phyloP scores from a whole-genome alignment of 2,113 vertebrate genomes.

The Brachionichthys hirsutus region DNA sequence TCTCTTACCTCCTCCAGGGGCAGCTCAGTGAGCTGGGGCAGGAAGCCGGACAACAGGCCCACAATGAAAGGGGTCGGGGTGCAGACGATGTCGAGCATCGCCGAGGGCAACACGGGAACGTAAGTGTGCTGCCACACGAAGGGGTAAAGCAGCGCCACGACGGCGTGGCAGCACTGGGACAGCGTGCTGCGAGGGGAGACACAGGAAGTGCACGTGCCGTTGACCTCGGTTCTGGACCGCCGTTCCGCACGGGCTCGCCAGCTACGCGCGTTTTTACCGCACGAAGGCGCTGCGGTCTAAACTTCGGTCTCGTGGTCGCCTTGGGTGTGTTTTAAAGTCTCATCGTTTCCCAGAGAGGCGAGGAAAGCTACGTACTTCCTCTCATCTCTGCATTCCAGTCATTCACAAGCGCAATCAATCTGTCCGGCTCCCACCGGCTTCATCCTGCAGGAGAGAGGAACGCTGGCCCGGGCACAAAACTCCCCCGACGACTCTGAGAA shows the following conservation, averaged over 20 bases:
- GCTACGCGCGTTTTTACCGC: slow-evolving; percentile 10
- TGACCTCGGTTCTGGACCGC: not conserved
- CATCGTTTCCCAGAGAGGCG: slow-evolving; percentile 36
- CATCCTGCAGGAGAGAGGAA: slow-evolving; percentile 55
- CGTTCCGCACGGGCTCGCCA: too few relatives aligned
- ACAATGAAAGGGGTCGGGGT: slow-evolving; percentile 93
- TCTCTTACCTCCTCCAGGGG: slow-evolving; percentile 88
- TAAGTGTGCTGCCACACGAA: slow-evolving; percentile 90
- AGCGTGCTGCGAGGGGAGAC: slow-evolving; percentile 78
- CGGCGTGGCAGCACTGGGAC: slow-evolving; percentile 90
- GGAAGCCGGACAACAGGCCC: slow-evolving; percentile 88
- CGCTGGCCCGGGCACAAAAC: slow-evolving; percentile 21
- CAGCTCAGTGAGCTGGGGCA: slow-evolving; percentile 85
- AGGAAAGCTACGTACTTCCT: slow-evolving; percentile 38
- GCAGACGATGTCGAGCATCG: slow-evolving; percentile 96
- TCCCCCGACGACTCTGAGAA: slow-evolving; percentile 34
- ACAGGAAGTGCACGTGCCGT: not conserved
- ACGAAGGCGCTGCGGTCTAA: slow-evolving; percentile 27
- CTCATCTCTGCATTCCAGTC: slow-evolving; percentile 45
- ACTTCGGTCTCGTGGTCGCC: not conserved
- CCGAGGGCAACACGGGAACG: slow-evolving; percentile 88
- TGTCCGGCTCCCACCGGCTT: slow-evolving; percentile 54
- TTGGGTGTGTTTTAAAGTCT: not conserved
- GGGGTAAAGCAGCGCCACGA: slow-evolving; percentile 87
- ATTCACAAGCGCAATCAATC: slow-evolving; percentile 28